Conservation (phyloP, 1,140 invertebrate genomes). For the Brachionus angularis region DNA sequence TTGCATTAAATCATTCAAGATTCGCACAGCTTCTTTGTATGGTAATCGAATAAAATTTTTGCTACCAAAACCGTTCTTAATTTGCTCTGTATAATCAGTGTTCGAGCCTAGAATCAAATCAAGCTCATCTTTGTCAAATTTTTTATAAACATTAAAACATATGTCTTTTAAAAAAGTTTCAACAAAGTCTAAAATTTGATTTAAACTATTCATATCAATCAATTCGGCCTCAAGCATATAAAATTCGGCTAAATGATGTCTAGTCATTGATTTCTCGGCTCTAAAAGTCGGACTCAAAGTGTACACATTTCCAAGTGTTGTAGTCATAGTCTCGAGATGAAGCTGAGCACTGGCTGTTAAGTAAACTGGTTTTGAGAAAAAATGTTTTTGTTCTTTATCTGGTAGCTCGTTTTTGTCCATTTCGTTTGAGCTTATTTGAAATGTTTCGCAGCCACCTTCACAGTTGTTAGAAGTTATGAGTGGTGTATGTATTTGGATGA, state of each 20-base stretch:
- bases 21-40: constrained; percentile 4
- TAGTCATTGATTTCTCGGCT: constrained; percentile 28
- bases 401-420: neutral
- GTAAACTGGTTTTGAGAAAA: constrained; percentile 33
- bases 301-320: constrained; percentile 25
- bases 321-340: constrained; percentile 42
- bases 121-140: neutral
- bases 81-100: neutral
- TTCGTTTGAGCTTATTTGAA: constrained; percentile 16
- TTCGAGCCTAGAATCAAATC: neutral
- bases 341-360: constrained; percentile 40
- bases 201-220: neutral
- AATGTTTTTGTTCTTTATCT: neutral
- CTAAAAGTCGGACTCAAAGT: constrained; percentile 39
- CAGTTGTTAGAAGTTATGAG: constrained; percentile 43
- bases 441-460: constrained; percentile 44
- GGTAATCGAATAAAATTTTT: constrained; percentile 38
- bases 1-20: constrained; percentile 2
- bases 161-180: constrained; percentile 33
- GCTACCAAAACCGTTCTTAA: neutral
- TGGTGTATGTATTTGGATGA: constrained; percentile 39
- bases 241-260: constrained; percentile 44
- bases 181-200: constrained; percentile 24
- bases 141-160: neutral
- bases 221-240: constrained; percentile 43